Evolutionary conservation across 2,113 vertebrate species (phyloP).

Genomic region (Lanius collurio): DNA sequence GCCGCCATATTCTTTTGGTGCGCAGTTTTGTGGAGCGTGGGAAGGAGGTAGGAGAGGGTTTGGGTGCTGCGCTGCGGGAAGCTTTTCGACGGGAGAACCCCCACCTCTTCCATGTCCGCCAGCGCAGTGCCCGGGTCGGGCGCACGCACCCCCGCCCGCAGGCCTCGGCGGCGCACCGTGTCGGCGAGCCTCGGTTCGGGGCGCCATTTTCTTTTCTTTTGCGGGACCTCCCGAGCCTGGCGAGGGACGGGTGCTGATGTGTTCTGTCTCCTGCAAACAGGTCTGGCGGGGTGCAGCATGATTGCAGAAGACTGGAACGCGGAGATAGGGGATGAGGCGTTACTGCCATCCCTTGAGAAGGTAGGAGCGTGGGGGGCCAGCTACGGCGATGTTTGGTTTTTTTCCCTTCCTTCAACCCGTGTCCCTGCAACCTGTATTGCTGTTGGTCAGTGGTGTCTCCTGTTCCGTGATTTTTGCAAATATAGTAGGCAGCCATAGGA

Average conservation of each 20-base stretch:
- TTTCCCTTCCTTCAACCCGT: fast-evolving
- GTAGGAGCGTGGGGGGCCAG: not conserved
- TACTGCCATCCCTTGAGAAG: not conserved
- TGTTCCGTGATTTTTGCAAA: not conserved
- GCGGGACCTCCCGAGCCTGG: fast-evolving
- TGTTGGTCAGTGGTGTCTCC: not conserved
- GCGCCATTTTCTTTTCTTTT: not conserved
- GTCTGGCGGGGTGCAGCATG: not conserved
- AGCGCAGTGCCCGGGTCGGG: fast-evolving
- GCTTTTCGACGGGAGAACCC: fast-evolving
- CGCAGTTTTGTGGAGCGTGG: fast-evolving
- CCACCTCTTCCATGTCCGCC: fast-evolving
- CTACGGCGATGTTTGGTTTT: fast-evolving
- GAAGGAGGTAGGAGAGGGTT: fast-evolving
- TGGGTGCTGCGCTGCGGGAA: fast-evolving
- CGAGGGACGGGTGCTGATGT: fast-evolving
- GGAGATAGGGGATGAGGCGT: not conserved
- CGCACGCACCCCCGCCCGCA: fast-evolving
- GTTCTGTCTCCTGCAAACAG: not conserved
- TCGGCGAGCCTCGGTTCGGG: not conserved
- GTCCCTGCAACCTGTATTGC: fast-evolving
- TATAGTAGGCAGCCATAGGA: fast-evolving
- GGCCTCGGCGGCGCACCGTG: too few species aligned
- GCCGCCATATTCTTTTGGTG: fast-evolving
- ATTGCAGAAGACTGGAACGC: conserved; percentile 66